Evolutionary conservation across 2,113 vertebrate genomes (phyloP), one percentile per base, ranked within the genome.

Genomic region (Ciconia stormi): DNA sequence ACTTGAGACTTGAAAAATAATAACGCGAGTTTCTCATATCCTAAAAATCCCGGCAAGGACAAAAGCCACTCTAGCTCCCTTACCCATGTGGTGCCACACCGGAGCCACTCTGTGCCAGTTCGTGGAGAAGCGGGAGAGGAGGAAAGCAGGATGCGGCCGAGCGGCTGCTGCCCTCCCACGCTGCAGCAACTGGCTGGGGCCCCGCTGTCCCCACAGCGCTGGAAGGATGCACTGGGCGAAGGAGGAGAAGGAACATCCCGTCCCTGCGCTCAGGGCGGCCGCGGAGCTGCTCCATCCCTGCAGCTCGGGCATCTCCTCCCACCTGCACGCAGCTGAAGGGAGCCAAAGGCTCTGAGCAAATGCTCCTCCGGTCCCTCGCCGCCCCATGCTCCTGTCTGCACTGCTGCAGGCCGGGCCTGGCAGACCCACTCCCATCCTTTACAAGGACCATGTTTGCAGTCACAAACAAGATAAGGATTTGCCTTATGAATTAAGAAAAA

Each of bases 321-420:
- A 55, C 14, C 52, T 1, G 2, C 4, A 5, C 0, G 0, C 1
- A 12, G 49, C 70, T 32, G 22, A 42, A 56, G 16, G 46, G 22
- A 72, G 42, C 42, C 53, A 38, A 63, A 53, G 61, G 58, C 62
- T 71, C 32, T 1, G 4, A 46, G 67, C 58, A 34, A 20, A 56
- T 3, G 7, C 70, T 53, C 49, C 72, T 26, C 30, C 3, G 0
- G 38, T 27, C 66, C 46, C 77, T 79, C 5, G 2, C 17, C 4
- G 6, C 53, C 58, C 46, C 15, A 4, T 3, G 4, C 38, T 69
- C 79, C 49, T 16, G 21, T 5, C 58, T 7, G 16, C 9, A 3
- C 73, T 42, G 53, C 58, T 34, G 44, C 82, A 62, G 63, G 36
- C 76, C 21, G 7, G 34, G 27, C 34, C 70, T 14, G 58, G 29